Base-by-base conservation (phyloP, 2,113 vertebrate genomes). In the Gasterosteus aculeatus region DNA sequence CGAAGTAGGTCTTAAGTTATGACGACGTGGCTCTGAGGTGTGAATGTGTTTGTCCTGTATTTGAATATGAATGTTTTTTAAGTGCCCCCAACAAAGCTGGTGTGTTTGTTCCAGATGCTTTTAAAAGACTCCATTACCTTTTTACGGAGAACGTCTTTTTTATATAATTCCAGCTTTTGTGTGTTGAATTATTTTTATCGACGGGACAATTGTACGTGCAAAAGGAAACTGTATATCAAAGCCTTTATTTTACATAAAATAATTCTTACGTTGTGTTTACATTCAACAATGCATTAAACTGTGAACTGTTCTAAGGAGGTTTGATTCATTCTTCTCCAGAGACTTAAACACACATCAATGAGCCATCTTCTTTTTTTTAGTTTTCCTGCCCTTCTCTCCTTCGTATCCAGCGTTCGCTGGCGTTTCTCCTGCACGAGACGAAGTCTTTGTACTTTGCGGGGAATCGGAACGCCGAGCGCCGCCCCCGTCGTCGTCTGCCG, bases 201-300 rank as follows among this genome's bases (percentile, higher is more conserved):
- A 58, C 1, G 54, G 51, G 29, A 54, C 53, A 12, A 2, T 11
- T 15, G 22, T 41, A 19, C 58, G 60, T 81, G 56, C 58, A 67
- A 62, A 71, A 70, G 46, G 1, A 51, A 64, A 38, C 33, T 72
- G 39, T 72, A 60, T 60, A 44, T n/a, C 4, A 44, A 61, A 63
- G 19, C 8, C 10, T 69, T 67, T 74, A 54, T 61, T 31, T 69
- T 70, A 18, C 59, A 16, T 69, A 67, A 73, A 83, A 41, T 0
- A 46, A 56, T 41, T 66, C 4, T 46, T 57, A 68, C 53, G 41
- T 62, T 54, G 75, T 19, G 1, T 72, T 75, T 46, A 22, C 78
- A 71, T 72, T 78, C 71, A 80, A 65, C 7, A 73, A 68, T 82
- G 33, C 59, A 89, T 85, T 85, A 87, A 84, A 69, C 71, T 86